Evolutionary conservation across 1,140 invertebrate genomes (phyloP).

Genomic region (Leptinotarsa defecta): DNA sequence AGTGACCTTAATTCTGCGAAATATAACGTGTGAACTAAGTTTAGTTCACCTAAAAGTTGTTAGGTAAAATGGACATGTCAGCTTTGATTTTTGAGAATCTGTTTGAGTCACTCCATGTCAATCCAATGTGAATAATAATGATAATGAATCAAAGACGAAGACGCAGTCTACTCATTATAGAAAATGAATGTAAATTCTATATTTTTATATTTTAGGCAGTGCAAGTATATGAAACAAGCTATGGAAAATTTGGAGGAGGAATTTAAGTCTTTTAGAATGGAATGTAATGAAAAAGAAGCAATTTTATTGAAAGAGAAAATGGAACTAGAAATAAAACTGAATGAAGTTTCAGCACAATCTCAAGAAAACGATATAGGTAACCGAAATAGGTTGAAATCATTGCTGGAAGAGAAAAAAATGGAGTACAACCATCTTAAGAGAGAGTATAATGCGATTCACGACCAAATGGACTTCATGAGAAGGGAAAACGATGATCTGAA

Average conservation of each 20-base stretch:
- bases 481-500: constrained; percentile 81
- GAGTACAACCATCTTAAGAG: constrained; percentile 75
- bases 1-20: too few relatives aligned
- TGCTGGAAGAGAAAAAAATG: constrained; percentile 73
- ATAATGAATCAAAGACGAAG: too few relatives aligned
- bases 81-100: too few relatives aligned
- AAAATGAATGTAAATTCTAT: too few relatives aligned
- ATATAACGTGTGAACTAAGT: too few relatives aligned
- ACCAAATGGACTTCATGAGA: constrained; percentile 71
- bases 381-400: constrained; percentile 67
- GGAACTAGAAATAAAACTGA: constrained; percentile 67
- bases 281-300: constrained; percentile 69
- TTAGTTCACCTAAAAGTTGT: too few relatives aligned
- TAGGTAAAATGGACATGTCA: too few relatives aligned
- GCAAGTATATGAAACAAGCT: constrained; percentile 61
- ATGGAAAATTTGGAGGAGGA: constrained; percentile 67
- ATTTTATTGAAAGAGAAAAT: constrained; percentile 77
- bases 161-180: too few relatives aligned
- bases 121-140: too few relatives aligned
- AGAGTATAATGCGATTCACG: constrained; percentile 71
- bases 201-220: constrained; percentile 52
- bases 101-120: too few relatives aligned
- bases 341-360: constrained; percentile 67
- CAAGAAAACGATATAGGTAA: constrained; percentile 66
- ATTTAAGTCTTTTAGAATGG: constrained; percentile 70